A percentile compares a stretch with the other conserved stretches of the same genome.
phyloP scores from a whole-genome alignment of 2,888 invertebrate genomes.

The Hecatera dysodea region DNA sequence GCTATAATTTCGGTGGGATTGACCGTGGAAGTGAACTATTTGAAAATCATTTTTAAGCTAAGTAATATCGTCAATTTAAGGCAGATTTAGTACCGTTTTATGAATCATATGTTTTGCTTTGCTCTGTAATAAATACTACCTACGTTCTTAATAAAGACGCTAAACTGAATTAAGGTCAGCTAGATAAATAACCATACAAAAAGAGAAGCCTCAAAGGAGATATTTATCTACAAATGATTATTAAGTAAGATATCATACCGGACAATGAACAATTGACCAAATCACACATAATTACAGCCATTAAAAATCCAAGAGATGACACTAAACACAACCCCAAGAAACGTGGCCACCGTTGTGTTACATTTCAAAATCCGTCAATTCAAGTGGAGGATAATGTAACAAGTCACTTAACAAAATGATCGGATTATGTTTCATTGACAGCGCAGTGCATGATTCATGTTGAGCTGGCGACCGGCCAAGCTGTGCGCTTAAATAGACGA shows the following conservation, averaged over 20 bases:
- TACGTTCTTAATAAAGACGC: not conserved
- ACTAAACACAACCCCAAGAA: slow-evolving; percentile 37
- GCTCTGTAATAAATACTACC: not conserved
- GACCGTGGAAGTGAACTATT: too few relatives aligned
- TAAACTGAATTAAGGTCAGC: too few relatives aligned
- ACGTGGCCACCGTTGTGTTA: slow-evolving; percentile 53
- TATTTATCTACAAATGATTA: too few relatives aligned
- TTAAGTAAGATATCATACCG: not conserved
- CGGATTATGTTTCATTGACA: slow-evolving; percentile 82
- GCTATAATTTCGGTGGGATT: too few relatives aligned
- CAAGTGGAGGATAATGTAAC: slow-evolving; percentile 69
- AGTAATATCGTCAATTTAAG: not conserved
- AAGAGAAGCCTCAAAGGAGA: too few relatives aligned
- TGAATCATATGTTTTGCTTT: not conserved
- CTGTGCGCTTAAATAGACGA: slow-evolving; percentile 68
- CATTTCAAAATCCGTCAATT: slow-evolving; percentile 65
- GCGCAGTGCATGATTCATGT: slow-evolving; percentile 77
- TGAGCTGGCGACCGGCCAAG: slow-evolving; percentile 74
- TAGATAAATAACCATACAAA: too few relatives aligned
- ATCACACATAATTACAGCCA: slow-evolving; percentile 6
- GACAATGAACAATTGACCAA: not conserved
- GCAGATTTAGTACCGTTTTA: not conserved
- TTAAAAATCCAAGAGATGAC: slow-evolving; percentile 39
- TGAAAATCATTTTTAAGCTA: too few relatives aligned
- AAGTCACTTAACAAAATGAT: slow-evolving; percentile 76